Evolutionary conservation across 2,113 vertebrate genomes (phyloP).

Genomic region (Sinocyclocheilus maitianheensis): DNA sequence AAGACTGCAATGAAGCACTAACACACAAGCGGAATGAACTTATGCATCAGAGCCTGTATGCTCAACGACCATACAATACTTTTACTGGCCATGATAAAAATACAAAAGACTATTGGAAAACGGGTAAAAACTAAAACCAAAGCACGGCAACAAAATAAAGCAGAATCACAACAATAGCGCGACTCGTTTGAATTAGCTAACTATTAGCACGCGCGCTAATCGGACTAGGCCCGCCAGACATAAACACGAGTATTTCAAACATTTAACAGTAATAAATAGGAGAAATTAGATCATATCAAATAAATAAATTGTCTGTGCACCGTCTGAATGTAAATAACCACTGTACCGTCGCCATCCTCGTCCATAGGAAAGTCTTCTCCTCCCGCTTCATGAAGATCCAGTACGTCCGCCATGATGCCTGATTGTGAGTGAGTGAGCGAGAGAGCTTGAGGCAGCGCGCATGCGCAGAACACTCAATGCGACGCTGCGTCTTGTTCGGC

Average conservation of each 20-base stretch:
- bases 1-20: background rate
- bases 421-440: background rate
- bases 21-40: background rate
- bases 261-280: background rate
- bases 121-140: background rate
- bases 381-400: slow-evolving; percentile 95
- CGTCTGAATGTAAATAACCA: background rate
- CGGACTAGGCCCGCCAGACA: background rate
- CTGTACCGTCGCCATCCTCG: slow-evolving; percentile 90
- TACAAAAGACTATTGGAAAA: background rate
- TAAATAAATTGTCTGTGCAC: background rate
- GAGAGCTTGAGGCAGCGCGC: background rate
- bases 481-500: background rate
- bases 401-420: slow-evolving; percentile 89
- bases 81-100: background rate
- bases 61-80: background rate
- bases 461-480: background rate
- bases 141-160: background rate
- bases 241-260: background rate
- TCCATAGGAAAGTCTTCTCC: slow-evolving; percentile 98
- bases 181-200: slow-evolving; percentile 4
- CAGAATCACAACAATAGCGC: background rate
- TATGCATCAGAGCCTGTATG: too few relatives aligned
- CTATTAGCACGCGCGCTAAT: slow-evolving; percentile 29
- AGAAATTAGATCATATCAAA: rapidly evolving